Base-by-base conservation (phyloP, 2,113 vertebrate genomes). In the Oxyruncus cristatus region DNA sequence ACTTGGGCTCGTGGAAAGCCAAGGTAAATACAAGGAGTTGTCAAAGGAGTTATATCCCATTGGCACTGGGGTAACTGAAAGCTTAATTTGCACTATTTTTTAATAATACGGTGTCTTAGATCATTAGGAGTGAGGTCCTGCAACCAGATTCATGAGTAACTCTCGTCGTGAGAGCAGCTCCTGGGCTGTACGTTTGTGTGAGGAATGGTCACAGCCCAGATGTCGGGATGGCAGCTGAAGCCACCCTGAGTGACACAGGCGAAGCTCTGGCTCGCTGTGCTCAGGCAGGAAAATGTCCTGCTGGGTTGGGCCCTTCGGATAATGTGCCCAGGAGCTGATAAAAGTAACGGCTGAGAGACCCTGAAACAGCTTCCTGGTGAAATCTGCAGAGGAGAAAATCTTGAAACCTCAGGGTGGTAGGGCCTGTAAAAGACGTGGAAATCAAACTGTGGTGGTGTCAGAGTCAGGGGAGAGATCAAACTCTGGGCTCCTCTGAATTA, bases 21-120 rank as follows among this genome's bases (percentile, higher is more conserved):
- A 96, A 96, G 88, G 61, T 75, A 95, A 96, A 96, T 35, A 95
- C 53, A 17, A n/a, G 53, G 83, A 84, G 24, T 44, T 92, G 95
- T 97, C 95, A 96, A 12, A 93, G 92, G 58, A 61, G 88, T 79
- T 91, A 37, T 47, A 91, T 94, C 95, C 53, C 83, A 24, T 68
- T 30, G 84, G 73, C 61, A 91, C 5, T 2, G 24, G 37, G 17
- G 32, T 4, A 92, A 75, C 79, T 81, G 88, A 94, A 96, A 75
- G 93, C 88, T 42, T 78, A 96, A 96, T 93, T 95, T 91, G 93
- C 65, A 13, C 90, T 46, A 72, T 89, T 95, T 97, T 86, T 92
- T 56, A 96, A 94, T 94, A 92, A 96, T 22, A 30, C 1, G 52
- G 56, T 95, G 93, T 92, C 96, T 90, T 71, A 94, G 79, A 12